A percentile compares a stretch with the other conserved stretches of the same genome.
Evolutionary conservation across 2,113 vertebrate species (phyloP).

Genomic region (mouse (Mus musculus)): GRCm39 chr2:168842501-168843000

Average conservation of each 20-base stretch:
- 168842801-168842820: neutral
- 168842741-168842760: too few relatives aligned
- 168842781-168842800: neutral
- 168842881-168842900: neutral
- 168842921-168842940: accelerated
- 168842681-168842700: neutral
- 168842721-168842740: neutral
- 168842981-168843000: neutral
- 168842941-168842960: neutral
- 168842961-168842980: neutral
- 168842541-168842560: neutral
- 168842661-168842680: neutral
- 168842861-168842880: neutral
- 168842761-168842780: neutral
- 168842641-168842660: neutral
- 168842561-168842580: neutral
- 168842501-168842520: neutral
- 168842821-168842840: neutral
- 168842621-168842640: neutral
- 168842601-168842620: neutral
- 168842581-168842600: neutral
- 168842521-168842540: neutral
- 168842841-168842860: neutral
- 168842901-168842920: neutral
- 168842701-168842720: neutral